phyloP scores from a whole-genome alignment of 2,113 vertebrate species.

The human (Homo sapiens) region GRCh38 chr2:181762501-181763000 shows the following conservation, averaged over 20 bases:
- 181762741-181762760: neutral
- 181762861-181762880: neutral
- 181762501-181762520: constrained; percentile 33
- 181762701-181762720: neutral
- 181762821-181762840: neutral
- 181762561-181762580: neutral
- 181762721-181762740: neutral
- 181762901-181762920: neutral
- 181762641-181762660: neutral
- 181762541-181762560: neutral
- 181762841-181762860: neutral
- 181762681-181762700: neutral
- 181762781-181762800: neutral
- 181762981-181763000: neutral
- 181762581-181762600: neutral
- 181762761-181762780: neutral
- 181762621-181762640: neutral
- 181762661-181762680: neutral
- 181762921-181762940: neutral
- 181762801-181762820: neutral
- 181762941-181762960: neutral
- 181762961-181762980: neutral
- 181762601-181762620: neutral
- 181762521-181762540: constrained; percentile 45
- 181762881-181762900: neutral